Percentiles rank a stretch among this genome's conserved stretches.
Evolutionary conservation across 2,113 vertebrate genomes (phyloP).

Genomic region (Scortum barcoo): DNA sequence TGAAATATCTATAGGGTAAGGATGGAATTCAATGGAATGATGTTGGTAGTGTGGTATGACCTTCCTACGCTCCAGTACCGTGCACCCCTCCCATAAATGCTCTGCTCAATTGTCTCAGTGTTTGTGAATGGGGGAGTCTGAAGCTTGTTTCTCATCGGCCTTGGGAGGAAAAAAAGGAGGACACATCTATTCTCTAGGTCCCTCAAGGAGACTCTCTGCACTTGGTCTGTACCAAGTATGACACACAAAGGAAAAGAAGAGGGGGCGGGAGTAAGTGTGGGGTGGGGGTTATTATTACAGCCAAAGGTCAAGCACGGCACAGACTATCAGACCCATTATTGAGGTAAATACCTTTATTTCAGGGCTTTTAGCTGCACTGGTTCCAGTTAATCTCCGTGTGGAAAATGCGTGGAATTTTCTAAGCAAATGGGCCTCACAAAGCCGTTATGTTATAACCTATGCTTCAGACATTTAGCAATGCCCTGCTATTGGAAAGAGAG

Average conservation of each 20-base stretch:
- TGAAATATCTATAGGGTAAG: conserved; percentile 47
- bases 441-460: conserved; percentile 60
- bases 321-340: conserved; percentile 81
- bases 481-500: conserved; percentile 79
- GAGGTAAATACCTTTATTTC: conserved; percentile 79
- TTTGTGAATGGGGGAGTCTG: conserved; percentile 66
- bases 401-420: conserved; percentile 67
- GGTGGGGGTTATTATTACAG: conserved; percentile 65
- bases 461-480: conserved; percentile 73
- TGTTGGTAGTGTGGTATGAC: conserved; percentile 68
- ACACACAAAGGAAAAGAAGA: conserved; percentile 51
- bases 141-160: conserved; percentile 64
- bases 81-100: conserved; percentile 60
- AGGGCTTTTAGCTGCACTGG: conserved; percentile 71
- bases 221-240: conserved; percentile 55
- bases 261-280: background rate
- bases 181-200: conserved; percentile 63
- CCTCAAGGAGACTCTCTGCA: conserved; percentile 58
- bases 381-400: conserved; percentile 69
- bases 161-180: conserved; percentile 65
- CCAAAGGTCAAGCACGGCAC: conserved; percentile 80
- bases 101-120: conserved; percentile 68
- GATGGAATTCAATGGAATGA: conserved; percentile 61
- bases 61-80: conserved; percentile 63
- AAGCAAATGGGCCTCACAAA: conserved; percentile 63